Evolutionary conservation across 2,888 invertebrate genomes (phyloP), one percentile per base, ranked within the genome.

Genomic region (Polydrusus tereticollis): DNA sequence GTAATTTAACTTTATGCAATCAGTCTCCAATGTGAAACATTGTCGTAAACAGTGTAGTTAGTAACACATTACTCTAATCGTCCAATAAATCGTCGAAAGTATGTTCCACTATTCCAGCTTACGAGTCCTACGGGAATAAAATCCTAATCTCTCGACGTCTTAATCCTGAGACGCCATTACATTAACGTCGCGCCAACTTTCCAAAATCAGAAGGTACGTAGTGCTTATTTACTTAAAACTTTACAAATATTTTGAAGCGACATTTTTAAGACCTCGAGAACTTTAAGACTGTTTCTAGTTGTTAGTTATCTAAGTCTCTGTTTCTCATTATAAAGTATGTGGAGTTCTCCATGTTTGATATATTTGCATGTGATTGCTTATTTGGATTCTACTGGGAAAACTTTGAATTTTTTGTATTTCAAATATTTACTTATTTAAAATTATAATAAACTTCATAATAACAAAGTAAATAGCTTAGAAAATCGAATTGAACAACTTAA

Each of bases 61-160:
- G 21, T 47, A 47, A 20, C 36, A 50, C 38, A 52, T 64, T 52
- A 64, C 38, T 50, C 55, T 64, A 64, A 64, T 64, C 52, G 26
- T 38, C 50, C 38, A 64, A 64, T 64, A 64, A 64, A 64, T 64
- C 33, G 50, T 52, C 14, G 6, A 26, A 52, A 64, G 52, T 64
- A 52, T 64, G 52, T 52, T 64, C 50, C 50, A 64, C 52, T 64
- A 33, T 50, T 47, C 29, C 26, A 47, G 63, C 64, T 64, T 38
- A 64, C 38, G 64, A 52, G 64, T 29, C 64, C 23, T 33, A 23
- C 5, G 64, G 64, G 64, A 64, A 36, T 21, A 26, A 64, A 64
- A 36, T 50, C 50, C 52, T 33, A 29, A 33, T 33, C 63, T 47
- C 62, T 14, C 18, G 47, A 4, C 29, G 33, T 33, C 63, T 63